Conservation (phyloP, 2,797 vertebrate genomes). For the Varecia variegata region DNA sequence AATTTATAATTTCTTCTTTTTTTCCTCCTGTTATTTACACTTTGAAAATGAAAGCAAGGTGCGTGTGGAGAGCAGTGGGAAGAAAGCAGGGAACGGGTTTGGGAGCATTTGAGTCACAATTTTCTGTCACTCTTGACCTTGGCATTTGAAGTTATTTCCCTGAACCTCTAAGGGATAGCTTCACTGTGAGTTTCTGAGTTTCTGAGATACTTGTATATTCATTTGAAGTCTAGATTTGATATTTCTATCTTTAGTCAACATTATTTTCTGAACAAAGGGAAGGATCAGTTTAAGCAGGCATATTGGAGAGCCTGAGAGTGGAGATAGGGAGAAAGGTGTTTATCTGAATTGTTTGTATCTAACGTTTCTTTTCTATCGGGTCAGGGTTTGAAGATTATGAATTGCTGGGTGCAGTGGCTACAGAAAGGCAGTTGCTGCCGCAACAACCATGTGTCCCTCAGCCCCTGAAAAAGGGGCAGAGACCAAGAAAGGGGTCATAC, state of each 20-base stretch:
- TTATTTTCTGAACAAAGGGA: neutral
- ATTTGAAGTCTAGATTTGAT: neutral
- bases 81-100: neutral
- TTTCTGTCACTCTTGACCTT: neutral
- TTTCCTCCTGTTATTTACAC: neutral
- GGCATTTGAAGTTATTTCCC: neutral
- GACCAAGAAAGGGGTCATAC: neutral
- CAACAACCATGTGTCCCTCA: neutral
- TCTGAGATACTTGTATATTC: neutral
- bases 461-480: neutral
- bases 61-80: neutral
- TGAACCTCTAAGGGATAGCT: neutral
- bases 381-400: neutral
- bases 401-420: neutral
- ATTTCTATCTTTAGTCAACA: neutral
- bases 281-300: neutral
- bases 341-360: neutral
- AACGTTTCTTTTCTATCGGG: neutral
- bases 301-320: neutral
- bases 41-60: neutral
- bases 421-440: neutral
- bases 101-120: neutral
- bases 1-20: neutral
- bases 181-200: neutral
- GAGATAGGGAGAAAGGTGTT: neutral